Evolutionary conservation across 2,888 invertebrate genomes (phyloP).

Genomic region (Pomacea canaliculata): DNA sequence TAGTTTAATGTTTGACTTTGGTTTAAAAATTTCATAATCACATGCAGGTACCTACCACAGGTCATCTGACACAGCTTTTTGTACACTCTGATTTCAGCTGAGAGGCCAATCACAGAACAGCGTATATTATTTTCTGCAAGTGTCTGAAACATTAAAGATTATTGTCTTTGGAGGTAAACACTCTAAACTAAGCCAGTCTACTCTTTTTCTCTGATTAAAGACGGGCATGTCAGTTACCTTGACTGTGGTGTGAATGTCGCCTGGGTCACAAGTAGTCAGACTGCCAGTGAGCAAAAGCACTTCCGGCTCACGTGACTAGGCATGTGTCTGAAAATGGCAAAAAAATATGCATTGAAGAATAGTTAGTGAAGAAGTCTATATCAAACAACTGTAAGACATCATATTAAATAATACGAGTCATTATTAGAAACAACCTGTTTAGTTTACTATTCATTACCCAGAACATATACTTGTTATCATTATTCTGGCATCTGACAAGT

Average conservation of each 20-base stretch:
- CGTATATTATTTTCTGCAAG: conserved; percentile 85
- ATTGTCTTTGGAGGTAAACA: too few relatives aligned
- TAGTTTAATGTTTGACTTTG: too few relatives aligned
- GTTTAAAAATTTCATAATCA: too few relatives aligned
- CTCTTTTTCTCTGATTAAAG: too few relatives aligned
- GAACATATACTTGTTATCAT: too few relatives aligned
- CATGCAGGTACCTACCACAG: conserved; percentile 71
- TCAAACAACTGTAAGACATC: too few relatives aligned
- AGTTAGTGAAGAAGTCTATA: not conserved
- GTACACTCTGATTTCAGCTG: conserved; percentile 94
- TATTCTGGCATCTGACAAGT: too few relatives aligned
- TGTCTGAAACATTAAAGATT: conserved; percentile 36
- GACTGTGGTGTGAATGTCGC: conserved; percentile 88
- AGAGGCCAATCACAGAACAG: conserved; percentile 93
- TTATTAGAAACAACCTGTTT: too few relatives aligned
- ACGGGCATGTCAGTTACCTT: conserved; percentile 72
- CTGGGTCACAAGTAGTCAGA: conserved; percentile 96
- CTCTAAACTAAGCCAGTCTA: too few relatives aligned
- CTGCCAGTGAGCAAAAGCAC: conserved; percentile 92
- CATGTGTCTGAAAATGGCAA: conserved; percentile 74
- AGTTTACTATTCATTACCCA: too few relatives aligned
- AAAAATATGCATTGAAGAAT: not conserved
- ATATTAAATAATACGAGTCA: too few relatives aligned
- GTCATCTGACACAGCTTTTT: conserved; percentile 88
- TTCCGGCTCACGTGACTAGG: conserved; percentile 97